These are phyloP conservation scores for Aphelenchoides bicaudatus DNA, from an alignment of 2,888 invertebrate genomes.

Conservation along the genomic window DNA sequence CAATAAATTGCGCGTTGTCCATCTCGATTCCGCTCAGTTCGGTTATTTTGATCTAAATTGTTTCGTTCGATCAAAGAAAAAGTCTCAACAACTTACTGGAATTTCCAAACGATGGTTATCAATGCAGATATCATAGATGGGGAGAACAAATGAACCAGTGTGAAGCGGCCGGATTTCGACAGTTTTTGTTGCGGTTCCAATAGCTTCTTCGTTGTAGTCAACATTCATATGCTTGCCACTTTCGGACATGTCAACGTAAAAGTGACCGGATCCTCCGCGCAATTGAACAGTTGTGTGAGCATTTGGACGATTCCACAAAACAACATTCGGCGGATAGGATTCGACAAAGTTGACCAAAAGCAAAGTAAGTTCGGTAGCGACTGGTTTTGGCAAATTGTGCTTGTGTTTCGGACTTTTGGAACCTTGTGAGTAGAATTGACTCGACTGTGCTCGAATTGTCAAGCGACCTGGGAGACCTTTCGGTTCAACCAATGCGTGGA, in stretches of 20 bases:
- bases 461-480: not conserved
- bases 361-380: constrained; percentile 26
- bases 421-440: constrained; percentile 5
- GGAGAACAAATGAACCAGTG: constrained; percentile 34
- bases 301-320: constrained; percentile 46
- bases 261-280: constrained; percentile 52
- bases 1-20: constrained; percentile 37
- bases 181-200: not conserved
- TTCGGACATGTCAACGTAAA: constrained; percentile 30
- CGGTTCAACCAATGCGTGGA: not conserved
- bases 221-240: constrained; percentile 7
- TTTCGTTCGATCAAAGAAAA: too few relatives aligned
- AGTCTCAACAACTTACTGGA: too few relatives aligned
- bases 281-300: constrained; percentile 31
- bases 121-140: constrained; percentile 45
- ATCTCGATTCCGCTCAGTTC: constrained; percentile 43
- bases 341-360: constrained; percentile 29
- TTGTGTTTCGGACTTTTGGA: not conserved
- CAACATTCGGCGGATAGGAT: constrained; percentile 20
- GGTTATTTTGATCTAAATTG: constrained; percentile 42
- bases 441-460: not conserved
- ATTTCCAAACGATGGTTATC: constrained; percentile 34
- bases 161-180: constrained; percentile 34
- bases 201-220: not conserved
- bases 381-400: not conserved